Evolutionary conservation across 2,113 vertebrate species (phyloP).

Genomic region (Oplegnathus fasciatus): DNA sequence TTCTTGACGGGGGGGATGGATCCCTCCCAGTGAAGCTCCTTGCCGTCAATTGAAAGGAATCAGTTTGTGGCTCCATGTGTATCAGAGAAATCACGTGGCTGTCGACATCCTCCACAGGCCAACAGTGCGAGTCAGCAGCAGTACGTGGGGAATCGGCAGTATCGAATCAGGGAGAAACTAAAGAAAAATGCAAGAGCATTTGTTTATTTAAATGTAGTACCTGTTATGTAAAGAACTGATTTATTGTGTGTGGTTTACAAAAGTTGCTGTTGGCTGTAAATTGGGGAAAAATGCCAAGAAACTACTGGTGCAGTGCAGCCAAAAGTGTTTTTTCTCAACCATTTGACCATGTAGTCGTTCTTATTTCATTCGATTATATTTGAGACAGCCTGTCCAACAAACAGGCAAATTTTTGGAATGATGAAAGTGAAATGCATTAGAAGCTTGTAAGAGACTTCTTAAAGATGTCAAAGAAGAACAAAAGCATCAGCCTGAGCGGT

Average conservation of each 20-base stretch:
- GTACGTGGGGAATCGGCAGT: not conserved
- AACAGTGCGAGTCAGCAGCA: not conserved
- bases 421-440: not conserved
- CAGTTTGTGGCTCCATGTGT: not conserved
- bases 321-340: not conserved
- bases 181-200: not conserved
- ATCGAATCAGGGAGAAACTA: not conserved
- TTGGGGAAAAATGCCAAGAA: not conserved
- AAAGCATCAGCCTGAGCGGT: not conserved
- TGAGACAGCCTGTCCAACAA: not conserved
- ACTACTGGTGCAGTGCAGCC: not conserved
- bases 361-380: not conserved
- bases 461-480: slow-evolving; percentile 3
- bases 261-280: not conserved
- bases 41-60: not conserved
- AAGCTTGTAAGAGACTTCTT: not conserved
- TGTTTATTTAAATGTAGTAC: not conserved
- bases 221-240: not conserved
- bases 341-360: not conserved
- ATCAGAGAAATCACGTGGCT: not conserved
- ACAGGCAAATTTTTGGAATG: not conserved
- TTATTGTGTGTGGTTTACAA: not conserved
- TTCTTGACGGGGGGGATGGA: not conserved
- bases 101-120: not conserved
- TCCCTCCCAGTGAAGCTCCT: not conserved